Percentiles rank a stretch among this genome's conserved stretches.
These are phyloP conservation scores for Oryzias sinensis DNA, from an alignment of 2,797 vertebrate species.

Conservation along the genomic window DNA sequence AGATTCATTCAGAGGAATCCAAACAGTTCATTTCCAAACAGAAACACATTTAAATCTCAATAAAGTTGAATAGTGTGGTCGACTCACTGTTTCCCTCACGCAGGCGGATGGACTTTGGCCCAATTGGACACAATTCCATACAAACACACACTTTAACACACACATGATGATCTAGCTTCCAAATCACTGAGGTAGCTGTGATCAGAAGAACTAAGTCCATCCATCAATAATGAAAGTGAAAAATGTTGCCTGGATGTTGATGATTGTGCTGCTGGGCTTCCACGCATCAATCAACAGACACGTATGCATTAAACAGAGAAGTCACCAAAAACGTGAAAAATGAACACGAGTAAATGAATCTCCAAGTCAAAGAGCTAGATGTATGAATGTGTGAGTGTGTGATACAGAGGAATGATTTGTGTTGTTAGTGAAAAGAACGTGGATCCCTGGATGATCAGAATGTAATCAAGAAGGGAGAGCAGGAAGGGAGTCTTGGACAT, in stretches of 20 bases:
- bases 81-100: slow-evolving; percentile 31
- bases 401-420: slow-evolving; percentile 48
- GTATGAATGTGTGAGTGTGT: slow-evolving; percentile 21
- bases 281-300: slow-evolving; percentile 64
- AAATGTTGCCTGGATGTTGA: slow-evolving; percentile 73
- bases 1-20: neutral
- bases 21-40: neutral
- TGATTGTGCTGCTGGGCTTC: slow-evolving; percentile 68
- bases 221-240: slow-evolving; percentile 70
- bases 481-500: neutral
- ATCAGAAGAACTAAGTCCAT: slow-evolving; percentile 64
- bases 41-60: neutral
- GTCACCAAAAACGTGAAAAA: slow-evolving; percentile 65
- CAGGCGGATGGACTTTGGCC: slow-evolving; percentile 43
- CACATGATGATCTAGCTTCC: slow-evolving; percentile 61
- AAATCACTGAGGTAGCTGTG: slow-evolving; percentile 53
- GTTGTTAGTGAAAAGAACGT: slow-evolving; percentile 55
- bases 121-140: slow-evolving; percentile 26
- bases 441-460: slow-evolving; percentile 56
- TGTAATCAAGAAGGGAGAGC: slow-evolving; percentile 66
- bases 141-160: slow-evolving; percentile 26
- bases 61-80: slow-evolving; percentile 8
- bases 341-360: slow-evolving; percentile 71
- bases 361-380: slow-evolving; percentile 40
- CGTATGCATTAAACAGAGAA: slow-evolving; percentile 56